Evolutionary conservation across 2,888 invertebrate species (phyloP), one percentile per base, ranked within the genome.

Genomic region (Brassicogethes aeneus): DNA sequence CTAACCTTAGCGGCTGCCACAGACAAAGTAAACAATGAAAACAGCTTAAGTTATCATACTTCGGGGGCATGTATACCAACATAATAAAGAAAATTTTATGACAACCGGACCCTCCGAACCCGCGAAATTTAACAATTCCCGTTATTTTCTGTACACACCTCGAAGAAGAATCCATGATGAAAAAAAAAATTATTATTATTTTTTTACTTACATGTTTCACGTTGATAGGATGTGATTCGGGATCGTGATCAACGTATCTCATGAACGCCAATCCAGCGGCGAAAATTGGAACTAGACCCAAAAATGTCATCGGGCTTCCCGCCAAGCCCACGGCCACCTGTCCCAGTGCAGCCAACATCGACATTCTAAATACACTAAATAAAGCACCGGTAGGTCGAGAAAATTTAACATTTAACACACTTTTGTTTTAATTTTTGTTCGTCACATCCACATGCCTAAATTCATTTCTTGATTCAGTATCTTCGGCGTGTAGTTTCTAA

Each of bases 211-310:
- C 87, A 71, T 77, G 71, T 66, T 73, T 73, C 44, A 80, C 75
- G 64, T 88, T 82, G 53, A 75, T 73, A 41, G 85, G 78, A 62
- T 81, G 82, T 16, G 82, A 80, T 68, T 91, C 91, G 45, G 90
- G 90, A 70, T 91, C 91, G 57, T 79, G 75, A 59, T 77, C 79
- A 64, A 82, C 77, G 71, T 90, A 90, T 60, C 82, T 77, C 73
- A 85, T 82, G 65, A 82, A 82, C 55, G 86, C 81, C 65, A 88
- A 73, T 56, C 87, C 86, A 54, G 86, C 79, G 48, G 87, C 85
- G 64, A 89, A 74, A 55, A 89, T 75, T 55, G 89, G 88, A 64
- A 89, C 79, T 66, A 89, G 73, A 55, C 86, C 79, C 66, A 83
- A 72, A 64, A 82, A 68, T 50, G 77, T 74, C 67, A 83, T 72